A percentile compares a stretch with the other conserved stretches of the same genome.
phyloP scores from a whole-genome alignment of 2,113 vertebrate species.

The Oryctolagus cuniculus region mOryCun1.1 NC_091439.1:62344501-62345000 shows the following conservation, averaged over 20 bases:
- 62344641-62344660: conserved; percentile 16
- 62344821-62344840: neutral
- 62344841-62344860: neutral
- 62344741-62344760: neutral
- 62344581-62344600: neutral
- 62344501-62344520: too few relatives aligned
- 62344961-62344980: neutral
- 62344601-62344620: neutral
- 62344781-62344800: neutral
- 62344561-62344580: too few relatives aligned
- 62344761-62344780: conserved; percentile 1
- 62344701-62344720: conserved; percentile 1
- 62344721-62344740: neutral
- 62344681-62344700: neutral
- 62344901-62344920: neutral
- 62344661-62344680: neutral
- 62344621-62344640: neutral
- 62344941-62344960: conserved; percentile 20
- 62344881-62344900: conserved; percentile 20
- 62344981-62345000: neutral
- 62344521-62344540: too few relatives aligned
- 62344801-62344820: neutral
- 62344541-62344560: too few relatives aligned
- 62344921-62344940: neutral
- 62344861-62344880: neutral